phyloP scores from a whole-genome alignment of 2,888 invertebrate species.

The Drosophila atripex region DNA sequence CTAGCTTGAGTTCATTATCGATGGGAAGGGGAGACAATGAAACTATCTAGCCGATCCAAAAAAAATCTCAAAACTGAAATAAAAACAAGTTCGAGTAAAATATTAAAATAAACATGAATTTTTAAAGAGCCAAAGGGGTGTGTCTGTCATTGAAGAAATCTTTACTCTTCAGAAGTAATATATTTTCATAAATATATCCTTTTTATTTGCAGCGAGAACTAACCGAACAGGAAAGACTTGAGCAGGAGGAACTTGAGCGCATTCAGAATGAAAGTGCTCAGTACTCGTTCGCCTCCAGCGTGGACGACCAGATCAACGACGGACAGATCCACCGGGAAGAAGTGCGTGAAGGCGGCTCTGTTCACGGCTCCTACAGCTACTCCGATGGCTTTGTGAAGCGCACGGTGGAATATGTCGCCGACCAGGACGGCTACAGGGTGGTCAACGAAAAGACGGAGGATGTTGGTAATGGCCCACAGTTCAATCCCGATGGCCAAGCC shows the following conservation, averaged over 20 bases:
- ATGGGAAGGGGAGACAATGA: background rate
- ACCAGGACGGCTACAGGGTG: conserved; percentile 87
- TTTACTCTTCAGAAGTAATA: background rate
- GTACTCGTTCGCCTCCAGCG: conserved; percentile 84
- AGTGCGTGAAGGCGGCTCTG: conserved; percentile 80
- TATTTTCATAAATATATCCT: background rate
- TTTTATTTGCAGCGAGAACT: conserved; percentile 11
- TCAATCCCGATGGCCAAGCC: conserved; percentile 84
- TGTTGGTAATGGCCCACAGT: conserved; percentile 85
- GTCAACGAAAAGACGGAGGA: conserved; percentile 84
- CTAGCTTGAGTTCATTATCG: background rate
- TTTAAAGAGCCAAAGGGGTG: conserved; percentile 14
- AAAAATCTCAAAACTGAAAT: background rate
- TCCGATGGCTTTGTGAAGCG: conserved; percentile 86
- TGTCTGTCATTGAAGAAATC: background rate
- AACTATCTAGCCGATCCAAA: background rate
- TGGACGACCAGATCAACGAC: conserved; percentile 85
- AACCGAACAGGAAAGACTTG: conserved; percentile 39
- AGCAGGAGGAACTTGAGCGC: conserved; percentile 60
- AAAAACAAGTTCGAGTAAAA: conserved; percentile 3
- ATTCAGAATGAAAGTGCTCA: conserved; percentile 84
- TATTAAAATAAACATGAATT: conserved; percentile 12
- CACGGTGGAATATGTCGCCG: conserved; percentile 86
- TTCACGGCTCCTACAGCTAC: conserved; percentile 86
- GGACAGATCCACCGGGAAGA: conserved; percentile 83